These are phyloP conservation scores for Procambarus clarkii DNA, from an alignment of 1,140 invertebrate genomes.

Conservation along the genomic window DNA sequence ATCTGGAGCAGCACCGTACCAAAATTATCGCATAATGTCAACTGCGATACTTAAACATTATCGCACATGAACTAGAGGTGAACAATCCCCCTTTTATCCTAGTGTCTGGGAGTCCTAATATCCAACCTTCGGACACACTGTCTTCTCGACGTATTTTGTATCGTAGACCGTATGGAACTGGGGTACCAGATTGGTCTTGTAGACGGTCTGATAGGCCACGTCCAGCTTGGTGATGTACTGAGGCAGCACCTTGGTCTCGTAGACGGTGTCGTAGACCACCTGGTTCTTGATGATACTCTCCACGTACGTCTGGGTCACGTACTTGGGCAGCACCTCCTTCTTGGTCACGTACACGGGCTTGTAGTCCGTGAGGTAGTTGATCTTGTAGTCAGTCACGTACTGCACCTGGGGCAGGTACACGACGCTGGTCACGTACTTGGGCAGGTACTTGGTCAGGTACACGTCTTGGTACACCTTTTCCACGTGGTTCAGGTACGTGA, in stretches of 20 bases:
- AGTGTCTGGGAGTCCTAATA: neutral
- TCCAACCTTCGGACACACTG: neutral
- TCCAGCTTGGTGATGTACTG: conserved; percentile 1
- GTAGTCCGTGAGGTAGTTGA: conserved; percentile 13
- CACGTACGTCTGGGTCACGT: conserved; percentile 18
- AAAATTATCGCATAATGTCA: too few relatives aligned
- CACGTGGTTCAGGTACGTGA: neutral
- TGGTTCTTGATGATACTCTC: neutral
- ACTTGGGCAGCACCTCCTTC: neutral
- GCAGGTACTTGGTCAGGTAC: conserved; percentile 2
- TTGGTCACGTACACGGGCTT: conserved; percentile 17
- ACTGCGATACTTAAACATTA: too few relatives aligned
- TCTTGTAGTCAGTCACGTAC: conserved; percentile 23
- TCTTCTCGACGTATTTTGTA: neutral
- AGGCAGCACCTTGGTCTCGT: conserved; percentile 4
- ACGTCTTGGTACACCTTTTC: neutral
- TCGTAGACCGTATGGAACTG: neutral
- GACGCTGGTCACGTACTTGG: neutral
- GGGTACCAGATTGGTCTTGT: neutral
- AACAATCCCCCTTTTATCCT: too few relatives aligned
- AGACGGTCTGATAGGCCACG: conserved; percentile 11
- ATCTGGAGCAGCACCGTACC: too few relatives aligned
- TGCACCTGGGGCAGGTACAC: neutral
- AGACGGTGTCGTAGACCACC: neutral
- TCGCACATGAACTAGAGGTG: too few relatives aligned